Percentiles rank a stretch among this genome's conserved stretches.
These are phyloP conservation scores for Trachelus tabidus DNA, from an alignment of 2,888 invertebrate genomes.

Conservation along the genomic window DNA sequence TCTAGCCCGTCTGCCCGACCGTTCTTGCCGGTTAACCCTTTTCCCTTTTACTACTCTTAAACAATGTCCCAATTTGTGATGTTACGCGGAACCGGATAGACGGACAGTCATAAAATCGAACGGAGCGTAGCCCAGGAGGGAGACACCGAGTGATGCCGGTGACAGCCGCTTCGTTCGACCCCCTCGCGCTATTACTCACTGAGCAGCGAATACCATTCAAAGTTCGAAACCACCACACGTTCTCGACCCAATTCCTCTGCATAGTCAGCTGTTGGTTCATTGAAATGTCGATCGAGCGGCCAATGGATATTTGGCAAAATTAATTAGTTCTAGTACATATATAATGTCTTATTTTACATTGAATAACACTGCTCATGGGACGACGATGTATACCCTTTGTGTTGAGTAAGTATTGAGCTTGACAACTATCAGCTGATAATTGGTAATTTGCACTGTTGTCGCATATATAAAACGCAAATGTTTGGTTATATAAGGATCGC, in stretches of 20 bases:
- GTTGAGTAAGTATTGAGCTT: not conserved
- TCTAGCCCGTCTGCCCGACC: not conserved
- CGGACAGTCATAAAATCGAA: slow-evolving; percentile 52
- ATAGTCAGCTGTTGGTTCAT: slow-evolving; percentile 51
- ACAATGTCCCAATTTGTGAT: slow-evolving; percentile 31
- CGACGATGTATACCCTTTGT: not conserved
- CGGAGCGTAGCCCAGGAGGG: slow-evolving; percentile 46
- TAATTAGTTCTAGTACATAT: not conserved
- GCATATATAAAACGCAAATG: not conserved
- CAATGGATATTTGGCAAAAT: not conserved
- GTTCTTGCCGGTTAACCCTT: not conserved
- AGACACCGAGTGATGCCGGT: slow-evolving; percentile 57
- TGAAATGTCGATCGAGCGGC: not conserved
- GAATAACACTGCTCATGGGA: not conserved
- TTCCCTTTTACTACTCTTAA: not conserved
- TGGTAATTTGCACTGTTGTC: not conserved
- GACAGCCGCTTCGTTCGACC: slow-evolving; percentile 46
- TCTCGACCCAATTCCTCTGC: slow-evolving; percentile 59
- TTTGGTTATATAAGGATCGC: not conserved
- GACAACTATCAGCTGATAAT: not conserved
- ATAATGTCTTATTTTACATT: not conserved
- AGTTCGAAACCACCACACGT: slow-evolving; percentile 59
- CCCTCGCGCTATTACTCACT: slow-evolving; percentile 59
- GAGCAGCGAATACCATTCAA: slow-evolving; percentile 58
- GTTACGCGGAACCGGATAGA: slow-evolving; percentile 20